Base-by-base conservation (phyloP, 2,797 vertebrate genomes). In the Lophius americanus region DNA sequence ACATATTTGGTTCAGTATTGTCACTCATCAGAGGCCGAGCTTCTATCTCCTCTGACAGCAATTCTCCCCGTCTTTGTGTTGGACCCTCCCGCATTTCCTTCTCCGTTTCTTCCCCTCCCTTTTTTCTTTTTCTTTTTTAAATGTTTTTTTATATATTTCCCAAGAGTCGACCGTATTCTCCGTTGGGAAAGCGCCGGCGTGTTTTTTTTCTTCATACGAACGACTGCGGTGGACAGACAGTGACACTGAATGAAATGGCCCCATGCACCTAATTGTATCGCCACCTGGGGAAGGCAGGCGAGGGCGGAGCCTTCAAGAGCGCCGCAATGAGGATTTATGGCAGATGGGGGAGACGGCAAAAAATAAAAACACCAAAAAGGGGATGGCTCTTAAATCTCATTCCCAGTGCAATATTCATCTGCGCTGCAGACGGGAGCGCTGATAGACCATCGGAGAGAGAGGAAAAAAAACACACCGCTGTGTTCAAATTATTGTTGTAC, bases 261-360 rank as follows among this genome's bases (percentile, higher is more conserved):
- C 23, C 86, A 91, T 88, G 85, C 88, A 89, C 89, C 90, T 92
- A 93, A 93, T 93, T 92, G 90, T 91, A 91, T 94, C 93, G 91
- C 92, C 92, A 94, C 92, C 93, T 93, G 93, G 92, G 91, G 83
- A 90, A 90, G 51, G 70, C 70, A 88, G 80, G 86, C 88, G 83
- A 81, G 88, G 88, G 85, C 67, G 84, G 89, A 83, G 83, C 86
- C 89, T 91, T 87, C 88, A 86, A 88, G 89, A 88, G 78, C 85
- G 80, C 78, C 70, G 85, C 89, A 88, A 95, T 94, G 92, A 94
- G 92, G 92, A 94, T 94, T 94, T 94, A 94, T 94, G 88, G 92
- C 82, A 82, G 91, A 90, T 78, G 63, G 84, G 23, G 84, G 82
- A 93, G 90, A 93, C 77, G 65, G 92, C 88, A 92, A 93, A 94